A percentile compares a stretch with the other conserved stretches of the same genome.
Conservation (phyloP, 2,888 invertebrate species). For the Petrolisthes manimaculis region DNA sequence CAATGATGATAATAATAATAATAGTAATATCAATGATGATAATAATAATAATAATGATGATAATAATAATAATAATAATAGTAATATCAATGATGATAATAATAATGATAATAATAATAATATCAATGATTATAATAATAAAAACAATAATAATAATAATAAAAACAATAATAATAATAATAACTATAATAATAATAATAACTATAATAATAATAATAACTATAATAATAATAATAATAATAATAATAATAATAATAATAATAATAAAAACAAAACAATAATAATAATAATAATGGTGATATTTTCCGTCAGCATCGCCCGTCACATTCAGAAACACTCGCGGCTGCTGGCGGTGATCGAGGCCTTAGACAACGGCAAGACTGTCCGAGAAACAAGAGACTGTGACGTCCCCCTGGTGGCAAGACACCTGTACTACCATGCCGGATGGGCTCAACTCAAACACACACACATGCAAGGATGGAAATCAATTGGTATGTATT, state of each 20-base stretch:
- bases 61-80: too few relatives aligned
- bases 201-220: background rate
- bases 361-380: slow-evolving; percentile 71
- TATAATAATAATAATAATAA: background rate
- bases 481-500: slow-evolving; percentile 70
- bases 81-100: too few relatives aligned
- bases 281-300: background rate
- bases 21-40: too few relatives aligned
- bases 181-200: too few relatives aligned
- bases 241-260: background rate
- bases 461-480: slow-evolving; percentile 70
- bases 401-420: slow-evolving; percentile 71
- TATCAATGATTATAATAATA: too few relatives aligned
- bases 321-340: slow-evolving; percentile 72
- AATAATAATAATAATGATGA: too few relatives aligned
- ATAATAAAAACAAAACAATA: background rate
- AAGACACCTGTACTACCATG: slow-evolving; percentile 73
- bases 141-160: too few relatives aligned
- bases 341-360: slow-evolving; percentile 72
- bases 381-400: slow-evolving; percentile 71
- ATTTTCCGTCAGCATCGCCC: slow-evolving; percentile 70
- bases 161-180: too few relatives aligned
- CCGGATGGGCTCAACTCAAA: slow-evolving; percentile 72
- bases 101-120: too few relatives aligned
- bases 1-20: too few relatives aligned